Evolutionary conservation across 2,797 vertebrate genomes (phyloP).

Genomic region (Sibirionetta formosa): DNA sequence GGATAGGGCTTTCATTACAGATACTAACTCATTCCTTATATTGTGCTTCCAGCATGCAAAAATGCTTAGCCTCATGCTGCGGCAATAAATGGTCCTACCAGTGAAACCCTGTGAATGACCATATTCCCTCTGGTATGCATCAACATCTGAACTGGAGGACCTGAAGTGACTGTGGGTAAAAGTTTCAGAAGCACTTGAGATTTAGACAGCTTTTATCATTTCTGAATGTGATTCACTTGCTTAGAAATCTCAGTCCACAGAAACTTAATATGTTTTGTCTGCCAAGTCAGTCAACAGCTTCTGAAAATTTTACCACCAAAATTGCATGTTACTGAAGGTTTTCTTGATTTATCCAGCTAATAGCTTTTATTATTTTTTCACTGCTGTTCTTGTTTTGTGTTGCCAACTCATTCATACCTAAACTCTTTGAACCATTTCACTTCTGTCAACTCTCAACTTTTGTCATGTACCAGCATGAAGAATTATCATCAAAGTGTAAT

Average conservation of each 20-base stretch:
- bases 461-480: background rate
- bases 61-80: background rate
- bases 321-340: background rate
- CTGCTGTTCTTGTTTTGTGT: background rate
- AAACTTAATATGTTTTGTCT: background rate
- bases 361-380: background rate
- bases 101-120: fast-evolving
- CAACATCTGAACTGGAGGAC: background rate
- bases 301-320: background rate
- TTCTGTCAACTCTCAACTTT: background rate
- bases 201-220: background rate
- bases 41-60: background rate
- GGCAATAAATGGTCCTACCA: background rate
- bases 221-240: background rate
- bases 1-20: background rate
- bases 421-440: background rate
- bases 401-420: background rate
- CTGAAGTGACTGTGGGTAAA: fast-evolving
- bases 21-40: background rate
- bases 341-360: background rate
- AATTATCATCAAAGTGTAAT: background rate
- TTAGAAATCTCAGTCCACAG: background rate
- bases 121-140: background rate
- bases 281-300: background rate
- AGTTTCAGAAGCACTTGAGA: background rate